Evolutionary conservation across 2,888 invertebrate genomes (phyloP), one percentile per base, ranked within the genome.

Genomic region (Globia sparganii): DNA sequence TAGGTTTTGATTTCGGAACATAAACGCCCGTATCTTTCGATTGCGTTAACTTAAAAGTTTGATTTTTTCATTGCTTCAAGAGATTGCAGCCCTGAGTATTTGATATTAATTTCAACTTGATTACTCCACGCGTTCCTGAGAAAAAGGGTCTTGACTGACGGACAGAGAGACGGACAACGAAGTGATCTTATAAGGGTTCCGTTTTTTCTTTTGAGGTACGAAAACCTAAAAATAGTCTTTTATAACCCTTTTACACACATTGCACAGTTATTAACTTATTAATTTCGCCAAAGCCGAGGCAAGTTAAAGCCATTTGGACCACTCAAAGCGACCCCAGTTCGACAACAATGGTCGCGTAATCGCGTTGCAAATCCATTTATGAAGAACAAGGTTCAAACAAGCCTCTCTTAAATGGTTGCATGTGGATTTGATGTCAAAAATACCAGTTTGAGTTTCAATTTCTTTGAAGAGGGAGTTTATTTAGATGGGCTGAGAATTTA

Each of bases 261-360:
- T 25, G 58, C 1, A 31, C 65, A 43, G 28, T 34, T 40, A 69
- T 9, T 31, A 43, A n/a, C n/a, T n/a, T n/a, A n/a, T n/a, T n/a
- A n/a, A n/a, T n/a, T n/a, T n/a, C 37, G n/a, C 25, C 9, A 28
- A 43, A 66, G 0, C 31, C 8, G 1, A 15, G n/a, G 18, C 37
- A 40, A 78, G 58, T 15, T 64, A 80, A 79, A 43, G 53, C 6
- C 28, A 43, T 79, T 75, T 65, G 15, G 11, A 59, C 80, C 64
- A 58, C 67, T 74, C n/a, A 71, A 49, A 65, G 28, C 34, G 2
- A 58, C 34, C 18, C 11, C 8, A 46, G 40, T 49, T 25, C 8
- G 37, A 67, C 53, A 69, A 64, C 56, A 61, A 61, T 21, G 25
- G 4, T 11, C 11, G 34, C 5, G 28, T 21, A 18, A 3, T 11